Conservation (phyloP, 2,797 vertebrate species). For the Numenius phaeopus region DNA sequence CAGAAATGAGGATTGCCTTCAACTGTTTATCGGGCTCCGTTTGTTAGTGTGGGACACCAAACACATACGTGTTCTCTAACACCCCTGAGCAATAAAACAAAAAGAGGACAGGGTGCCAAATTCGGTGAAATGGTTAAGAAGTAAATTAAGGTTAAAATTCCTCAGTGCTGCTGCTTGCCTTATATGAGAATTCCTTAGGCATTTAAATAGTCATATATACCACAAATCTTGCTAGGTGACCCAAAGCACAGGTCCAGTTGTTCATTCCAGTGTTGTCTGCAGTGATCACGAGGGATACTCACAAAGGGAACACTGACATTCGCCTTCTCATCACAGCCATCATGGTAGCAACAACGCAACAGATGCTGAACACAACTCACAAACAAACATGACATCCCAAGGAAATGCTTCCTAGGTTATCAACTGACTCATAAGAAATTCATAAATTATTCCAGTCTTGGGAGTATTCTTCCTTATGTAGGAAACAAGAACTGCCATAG, state of each 20-base stretch:
- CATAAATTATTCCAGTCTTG: background rate
- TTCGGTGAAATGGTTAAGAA: background rate
- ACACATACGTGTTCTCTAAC: background rate
- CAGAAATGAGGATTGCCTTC: background rate
- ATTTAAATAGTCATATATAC: background rate
- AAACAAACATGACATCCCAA: background rate
- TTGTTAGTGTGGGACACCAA: background rate
- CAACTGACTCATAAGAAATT: background rate
- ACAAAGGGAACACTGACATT: background rate
- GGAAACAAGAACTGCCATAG: background rate
- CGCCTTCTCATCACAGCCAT: background rate
- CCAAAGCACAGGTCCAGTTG: background rate
- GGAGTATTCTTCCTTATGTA: rapidly evolving
- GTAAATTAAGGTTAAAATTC: background rate
- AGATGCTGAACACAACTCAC: background rate
- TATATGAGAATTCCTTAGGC: background rate
- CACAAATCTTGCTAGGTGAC: background rate
- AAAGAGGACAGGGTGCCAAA: background rate
- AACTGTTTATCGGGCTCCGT: background rate
- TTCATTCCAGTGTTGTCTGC: background rate
- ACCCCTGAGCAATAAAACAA: background rate
- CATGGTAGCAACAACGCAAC: rapidly evolving
- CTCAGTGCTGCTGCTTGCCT: background rate
- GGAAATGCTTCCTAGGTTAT: background rate
- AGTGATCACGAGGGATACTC: rapidly evolving